phyloP scores from a whole-genome alignment of 2,113 vertebrate species.

The Perccottus glenii region DNA sequence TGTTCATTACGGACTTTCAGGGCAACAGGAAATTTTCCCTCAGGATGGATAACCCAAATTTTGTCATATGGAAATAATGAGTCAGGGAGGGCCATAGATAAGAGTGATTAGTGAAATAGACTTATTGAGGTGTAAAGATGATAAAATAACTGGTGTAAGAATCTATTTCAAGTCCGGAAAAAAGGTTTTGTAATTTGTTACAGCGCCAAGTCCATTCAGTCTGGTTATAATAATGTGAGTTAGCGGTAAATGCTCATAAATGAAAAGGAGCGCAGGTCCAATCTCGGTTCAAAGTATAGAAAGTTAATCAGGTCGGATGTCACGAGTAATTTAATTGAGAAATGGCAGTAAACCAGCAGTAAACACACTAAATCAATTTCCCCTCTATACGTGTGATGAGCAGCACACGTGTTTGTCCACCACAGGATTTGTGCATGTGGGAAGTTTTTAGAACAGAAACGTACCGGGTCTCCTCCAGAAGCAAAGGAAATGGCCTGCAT shows the following conservation, averaged over 20 bases:
- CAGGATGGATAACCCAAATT: slow-evolving; percentile 17
- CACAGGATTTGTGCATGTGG: too few relatives aligned
- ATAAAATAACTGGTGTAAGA: not conserved
- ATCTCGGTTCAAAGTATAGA: slow-evolving; percentile 13
- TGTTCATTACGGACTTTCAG: slow-evolving; percentile 6
- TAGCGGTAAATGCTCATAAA: not conserved
- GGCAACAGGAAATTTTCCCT: slow-evolving; percentile 16
- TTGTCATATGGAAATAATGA: slow-evolving; percentile 7
- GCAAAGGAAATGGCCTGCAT: slow-evolving; percentile 96
- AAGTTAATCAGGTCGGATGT: slow-evolving; percentile 4
- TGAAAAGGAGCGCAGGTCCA: not conserved
- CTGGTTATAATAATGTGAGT: not conserved
- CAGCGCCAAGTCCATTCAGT: too few relatives aligned
- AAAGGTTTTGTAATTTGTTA: not conserved
- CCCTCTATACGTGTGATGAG: slow-evolving; percentile 12
- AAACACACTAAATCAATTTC: slow-evolving; percentile 77
- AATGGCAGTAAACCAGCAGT: slow-evolving; percentile 67
- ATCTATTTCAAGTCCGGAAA: not conserved
- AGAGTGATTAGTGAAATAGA: too few relatives aligned
- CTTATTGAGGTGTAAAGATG: slow-evolving; percentile 6
- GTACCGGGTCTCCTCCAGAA: slow-evolving; percentile 93
- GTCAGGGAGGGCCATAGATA: not conserved
- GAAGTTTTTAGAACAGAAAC: slow-evolving; percentile 55
- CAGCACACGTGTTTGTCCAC: slow-evolving; percentile 1
- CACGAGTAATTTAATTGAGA: slow-evolving; percentile 48